Evolutionary conservation across 1,140 invertebrate genomes (phyloP).

Genomic region (Sitophilus oryzae): DNA sequence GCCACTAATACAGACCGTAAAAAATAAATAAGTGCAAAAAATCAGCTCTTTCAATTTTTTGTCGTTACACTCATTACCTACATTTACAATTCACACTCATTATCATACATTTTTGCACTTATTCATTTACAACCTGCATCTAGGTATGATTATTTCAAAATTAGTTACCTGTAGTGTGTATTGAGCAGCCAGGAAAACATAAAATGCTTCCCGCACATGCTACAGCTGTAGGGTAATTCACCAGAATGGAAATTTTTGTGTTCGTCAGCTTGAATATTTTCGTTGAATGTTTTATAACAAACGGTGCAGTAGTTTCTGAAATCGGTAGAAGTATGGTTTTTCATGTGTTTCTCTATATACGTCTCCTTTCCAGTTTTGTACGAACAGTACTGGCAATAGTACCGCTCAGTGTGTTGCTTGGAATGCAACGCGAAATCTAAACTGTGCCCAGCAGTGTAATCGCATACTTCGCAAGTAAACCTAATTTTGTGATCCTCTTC

Average conservation of each 20-base stretch:
- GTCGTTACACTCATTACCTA: no score
- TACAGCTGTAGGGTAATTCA: constrained; percentile 54
- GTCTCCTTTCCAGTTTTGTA: constrained; percentile 42
- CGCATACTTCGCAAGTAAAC: constrained; percentile 32
- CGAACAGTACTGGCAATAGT: constrained; percentile 42
- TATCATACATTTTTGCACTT: no score
- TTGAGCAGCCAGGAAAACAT: constrained; percentile 39
- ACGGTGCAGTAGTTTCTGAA: constrained; percentile 45
- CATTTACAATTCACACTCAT: no score
- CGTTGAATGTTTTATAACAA: constrained; percentile 46
- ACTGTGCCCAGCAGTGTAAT: constrained; percentile 30
- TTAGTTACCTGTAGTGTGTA: constrained; percentile 31
- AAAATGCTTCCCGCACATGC: constrained; percentile 51
- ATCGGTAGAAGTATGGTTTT: constrained; percentile 38
- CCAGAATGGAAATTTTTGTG: constrained; percentile 49
- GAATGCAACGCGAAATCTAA: constrained; percentile 32
- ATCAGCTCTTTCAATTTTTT: no score
- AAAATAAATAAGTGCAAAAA: no score
- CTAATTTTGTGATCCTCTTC: constrained; percentile 16
- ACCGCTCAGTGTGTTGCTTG: constrained; percentile 37
- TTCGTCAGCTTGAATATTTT: constrained; percentile 43
- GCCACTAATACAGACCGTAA: no score
- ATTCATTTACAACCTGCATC: no score
- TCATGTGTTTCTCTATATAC: constrained; percentile 40
- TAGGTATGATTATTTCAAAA: no score